Base-by-base conservation (phyloP, 1,140 invertebrate species). In the Drosophila nikananu region DNA sequence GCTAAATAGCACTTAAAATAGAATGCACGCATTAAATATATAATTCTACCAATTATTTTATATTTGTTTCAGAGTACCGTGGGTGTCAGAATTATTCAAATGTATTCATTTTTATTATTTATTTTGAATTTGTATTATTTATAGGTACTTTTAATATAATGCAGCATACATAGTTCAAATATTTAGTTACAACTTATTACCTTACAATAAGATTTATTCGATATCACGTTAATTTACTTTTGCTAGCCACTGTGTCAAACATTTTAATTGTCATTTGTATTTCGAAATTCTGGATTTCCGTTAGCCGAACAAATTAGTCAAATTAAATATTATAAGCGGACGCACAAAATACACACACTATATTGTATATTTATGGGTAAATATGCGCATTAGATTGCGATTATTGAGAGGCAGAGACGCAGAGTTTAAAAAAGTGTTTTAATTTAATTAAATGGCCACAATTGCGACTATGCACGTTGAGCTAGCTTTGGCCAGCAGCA, bases 361-460 rank as follows among this genome's bases (percentile, higher is more conserved):
- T 60, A 61, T 51, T 30, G 55, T 60, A 73, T 68, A 70, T 68
- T 71, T 55, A 68, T 71, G 48, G 61, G 3, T 39, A 60, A 80
- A 55, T 70, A 51, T 65, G 65, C 44, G 23, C 44, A 44, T 77
- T 65, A 61, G 49, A 52, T 37, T 19, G 21, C 61, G 58, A 73
- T 77, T 81, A 81, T 65, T 46, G 52, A 35, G 51, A 44, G 32
- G 1, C 19, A 55, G 32, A 23, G 15, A 17, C 2, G 1, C 15
- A 23, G 4, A 5, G 17, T 13, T 23, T 17, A 15, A 37, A 58
- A 72, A 71, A 55, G 42, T 37, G 8, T 41, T 59, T 59, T 46
- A 66, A 66, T 81, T 77, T 30, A 77, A 65, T 81, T 55, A 81
- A 77, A 65, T 39, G 61, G 55, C 65, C 55, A 35, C 42, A 74